Conservation (phyloP, 1,140 invertebrate species). For the Drosophila teissieri region DNA sequence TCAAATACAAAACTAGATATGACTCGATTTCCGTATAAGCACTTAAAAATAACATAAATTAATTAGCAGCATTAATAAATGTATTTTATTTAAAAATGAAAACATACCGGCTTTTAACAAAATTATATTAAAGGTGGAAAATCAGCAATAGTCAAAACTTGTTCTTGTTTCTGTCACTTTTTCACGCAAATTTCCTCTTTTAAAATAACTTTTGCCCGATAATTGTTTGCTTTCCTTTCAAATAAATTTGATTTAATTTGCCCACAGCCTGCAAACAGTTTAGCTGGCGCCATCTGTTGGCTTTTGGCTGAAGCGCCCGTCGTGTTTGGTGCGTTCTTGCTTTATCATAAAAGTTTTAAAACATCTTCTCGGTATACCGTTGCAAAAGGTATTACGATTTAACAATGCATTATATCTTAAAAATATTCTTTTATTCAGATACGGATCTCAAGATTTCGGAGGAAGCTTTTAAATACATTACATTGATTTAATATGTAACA, state of each 20-base stretch:
- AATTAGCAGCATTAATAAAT: too few relatives aligned
- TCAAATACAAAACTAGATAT: too few relatives aligned
- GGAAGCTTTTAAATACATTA: too few relatives aligned
- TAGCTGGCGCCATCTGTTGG: conserved; percentile 56
- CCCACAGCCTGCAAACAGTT: not conserved
- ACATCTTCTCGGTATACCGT: not conserved
- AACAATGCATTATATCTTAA: not conserved
- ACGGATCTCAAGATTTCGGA: too few relatives aligned
- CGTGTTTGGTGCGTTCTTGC: conserved; percentile 7
- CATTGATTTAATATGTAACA: too few relatives aligned
- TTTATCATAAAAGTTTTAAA: conserved; percentile 12
- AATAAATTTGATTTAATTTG: conserved; percentile 21
- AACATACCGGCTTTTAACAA: too few relatives aligned
- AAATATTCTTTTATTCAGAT: too few relatives aligned
- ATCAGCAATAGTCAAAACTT: too few relatives aligned
- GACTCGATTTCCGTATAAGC: too few relatives aligned
- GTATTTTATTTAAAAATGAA: too few relatives aligned
- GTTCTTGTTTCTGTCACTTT: not conserved
- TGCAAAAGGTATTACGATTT: not conserved
- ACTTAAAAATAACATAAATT: too few relatives aligned
- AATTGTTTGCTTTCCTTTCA: conserved; percentile 14
- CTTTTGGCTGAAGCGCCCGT: conserved; percentile 9
- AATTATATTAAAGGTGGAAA: too few relatives aligned
- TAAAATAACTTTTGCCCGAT: conserved; percentile 16
- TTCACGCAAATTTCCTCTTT: conserved; percentile 32